Conservation (phyloP, 2,888 invertebrate genomes). For the Cheilosia vulpina region DNA sequence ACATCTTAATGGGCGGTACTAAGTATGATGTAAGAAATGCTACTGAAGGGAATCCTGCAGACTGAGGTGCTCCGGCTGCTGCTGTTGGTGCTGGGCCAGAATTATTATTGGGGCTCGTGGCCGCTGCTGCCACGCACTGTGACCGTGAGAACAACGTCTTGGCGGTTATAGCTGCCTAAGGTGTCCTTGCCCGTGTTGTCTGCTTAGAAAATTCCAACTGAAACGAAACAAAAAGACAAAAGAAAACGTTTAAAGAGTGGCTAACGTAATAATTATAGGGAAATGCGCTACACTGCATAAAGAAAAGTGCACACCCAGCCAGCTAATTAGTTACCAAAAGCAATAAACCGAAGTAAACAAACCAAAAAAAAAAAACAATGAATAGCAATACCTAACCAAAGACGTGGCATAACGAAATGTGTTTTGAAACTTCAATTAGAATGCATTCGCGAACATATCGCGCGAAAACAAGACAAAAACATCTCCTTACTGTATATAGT, state of each 20-base stretch:
- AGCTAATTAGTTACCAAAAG: conserved; percentile 60
- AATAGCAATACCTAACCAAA: conserved; percentile 9
- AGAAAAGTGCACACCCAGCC: conserved; percentile 33
- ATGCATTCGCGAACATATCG: conserved; percentile 53
- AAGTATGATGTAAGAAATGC: conserved; percentile 42
- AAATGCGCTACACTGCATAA: conserved; percentile 29
- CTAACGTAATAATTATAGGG: conserved; percentile 50
- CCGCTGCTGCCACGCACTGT: conserved; percentile 45
- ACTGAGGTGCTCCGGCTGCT: conserved; percentile 18
- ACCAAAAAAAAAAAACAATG: neutral
- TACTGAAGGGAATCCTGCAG: conserved; percentile 17
- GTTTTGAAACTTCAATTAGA: conserved; percentile 63
- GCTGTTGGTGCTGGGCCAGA: conserved; percentile 30
- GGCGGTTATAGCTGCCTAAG: conserved; percentile 23
- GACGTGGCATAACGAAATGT: conserved; percentile 42
- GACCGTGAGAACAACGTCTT: conserved; percentile 62
- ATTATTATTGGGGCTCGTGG: conserved; percentile 52
- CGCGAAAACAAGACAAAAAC: conserved; percentile 25
- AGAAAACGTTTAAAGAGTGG: neutral
- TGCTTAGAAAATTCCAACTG: conserved; percentile 34
- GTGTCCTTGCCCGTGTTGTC: neutral
- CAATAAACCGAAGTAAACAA: conserved; percentile 51
- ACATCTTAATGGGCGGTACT: conserved; percentile 48
- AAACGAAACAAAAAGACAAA: conserved; percentile 31
- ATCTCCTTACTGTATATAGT: neutral